Conservation (phyloP, 2,888 invertebrate genomes). For the Lutraria lutraria region DNA sequence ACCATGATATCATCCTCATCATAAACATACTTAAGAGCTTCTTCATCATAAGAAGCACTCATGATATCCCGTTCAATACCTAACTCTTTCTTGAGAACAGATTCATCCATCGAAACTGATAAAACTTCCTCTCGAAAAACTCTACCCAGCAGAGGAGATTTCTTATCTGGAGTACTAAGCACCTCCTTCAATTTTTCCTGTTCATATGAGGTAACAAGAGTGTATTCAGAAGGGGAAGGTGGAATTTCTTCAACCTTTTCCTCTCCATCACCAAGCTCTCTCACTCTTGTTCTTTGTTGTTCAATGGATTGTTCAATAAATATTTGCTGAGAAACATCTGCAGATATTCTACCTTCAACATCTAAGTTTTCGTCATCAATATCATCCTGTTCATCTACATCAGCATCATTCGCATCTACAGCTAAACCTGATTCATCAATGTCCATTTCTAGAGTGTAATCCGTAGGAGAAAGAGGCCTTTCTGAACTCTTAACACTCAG, state of each 20-base stretch:
- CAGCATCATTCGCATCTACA: slow-evolving; percentile 37
- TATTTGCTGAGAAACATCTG: slow-evolving; percentile 84
- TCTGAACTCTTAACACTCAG: slow-evolving; percentile 69
- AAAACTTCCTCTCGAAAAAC: slow-evolving; percentile 56
- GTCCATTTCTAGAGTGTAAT: slow-evolving; percentile 80
- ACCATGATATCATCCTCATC: slow-evolving; percentile 71
- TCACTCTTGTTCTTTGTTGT: slow-evolving; percentile 45
- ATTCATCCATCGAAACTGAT: slow-evolving; percentile 69
- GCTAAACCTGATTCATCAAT: slow-evolving; percentile 75
- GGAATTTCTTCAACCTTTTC: slow-evolving; percentile 78
- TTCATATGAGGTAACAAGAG: slow-evolving; percentile 83
- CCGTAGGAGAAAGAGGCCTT: slow-evolving; percentile 82
- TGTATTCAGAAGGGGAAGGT: slow-evolving; percentile 85
- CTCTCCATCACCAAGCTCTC: slow-evolving; percentile 62
- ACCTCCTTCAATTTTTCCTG: slow-evolving; percentile 79
- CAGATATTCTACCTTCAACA: slow-evolving; percentile 78
- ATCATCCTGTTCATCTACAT: slow-evolving; percentile 58
- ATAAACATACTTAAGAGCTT: slow-evolving; percentile 67
- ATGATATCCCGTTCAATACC: slow-evolving; percentile 62
- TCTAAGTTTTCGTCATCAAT: slow-evolving; percentile 68
- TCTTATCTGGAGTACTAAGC: slow-evolving; percentile 68
- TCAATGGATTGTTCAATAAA: slow-evolving; percentile 83
- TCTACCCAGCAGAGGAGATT: slow-evolving; percentile 51
- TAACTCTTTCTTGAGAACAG: slow-evolving; percentile 58
- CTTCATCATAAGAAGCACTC: slow-evolving; percentile 72